phyloP scores from a whole-genome alignment of 2,888 invertebrate genomes.

The Prosapia bicincta region DNA sequence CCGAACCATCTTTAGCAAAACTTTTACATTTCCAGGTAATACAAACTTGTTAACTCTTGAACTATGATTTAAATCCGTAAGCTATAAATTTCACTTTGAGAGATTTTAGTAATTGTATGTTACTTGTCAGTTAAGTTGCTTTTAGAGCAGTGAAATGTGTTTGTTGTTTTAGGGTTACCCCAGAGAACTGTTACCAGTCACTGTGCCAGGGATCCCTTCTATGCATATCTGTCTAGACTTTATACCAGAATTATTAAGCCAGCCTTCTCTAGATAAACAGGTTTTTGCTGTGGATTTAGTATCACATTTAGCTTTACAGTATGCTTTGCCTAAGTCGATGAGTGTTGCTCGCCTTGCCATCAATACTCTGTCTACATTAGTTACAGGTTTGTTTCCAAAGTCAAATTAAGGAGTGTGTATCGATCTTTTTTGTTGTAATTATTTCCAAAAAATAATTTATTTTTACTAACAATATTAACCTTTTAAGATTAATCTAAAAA shows the following conservation, averaged over 20 bases:
- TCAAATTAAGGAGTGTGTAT: too few relatives aligned
- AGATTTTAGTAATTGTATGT: too few relatives aligned
- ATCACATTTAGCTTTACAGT: slow-evolving; percentile 90
- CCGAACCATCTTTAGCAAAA: slow-evolving; percentile 90
- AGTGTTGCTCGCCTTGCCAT: slow-evolving; percentile 86
- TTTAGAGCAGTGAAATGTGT: too few relatives aligned
- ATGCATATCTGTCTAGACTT: slow-evolving; percentile 98
- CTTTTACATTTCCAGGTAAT: slow-evolving; percentile 88
- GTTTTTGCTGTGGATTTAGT: slow-evolving; percentile 92
- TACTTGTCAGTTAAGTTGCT: too few relatives aligned
- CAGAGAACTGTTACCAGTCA: slow-evolving; percentile 81
- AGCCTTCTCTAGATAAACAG: slow-evolving; percentile 90
- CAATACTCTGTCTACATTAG: slow-evolving; percentile 80
- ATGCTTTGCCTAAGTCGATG: slow-evolving; percentile 88
- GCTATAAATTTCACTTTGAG: too few relatives aligned
- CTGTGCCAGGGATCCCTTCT: slow-evolving; percentile 93
- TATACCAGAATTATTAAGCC: slow-evolving; percentile 89
- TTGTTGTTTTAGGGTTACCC: slow-evolving; percentile 71
- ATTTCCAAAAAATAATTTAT: too few relatives aligned
- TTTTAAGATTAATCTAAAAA: too few relatives aligned
- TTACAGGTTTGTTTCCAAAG: slow-evolving; percentile 62
- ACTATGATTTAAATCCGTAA: too few relatives aligned
- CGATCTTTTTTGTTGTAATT: too few relatives aligned
- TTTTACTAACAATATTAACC: too few relatives aligned
- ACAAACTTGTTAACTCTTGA: too few relatives aligned